Evolutionary conservation across 2,888 invertebrate genomes (phyloP).

Genomic region (Drosophila infuscata): DNA sequence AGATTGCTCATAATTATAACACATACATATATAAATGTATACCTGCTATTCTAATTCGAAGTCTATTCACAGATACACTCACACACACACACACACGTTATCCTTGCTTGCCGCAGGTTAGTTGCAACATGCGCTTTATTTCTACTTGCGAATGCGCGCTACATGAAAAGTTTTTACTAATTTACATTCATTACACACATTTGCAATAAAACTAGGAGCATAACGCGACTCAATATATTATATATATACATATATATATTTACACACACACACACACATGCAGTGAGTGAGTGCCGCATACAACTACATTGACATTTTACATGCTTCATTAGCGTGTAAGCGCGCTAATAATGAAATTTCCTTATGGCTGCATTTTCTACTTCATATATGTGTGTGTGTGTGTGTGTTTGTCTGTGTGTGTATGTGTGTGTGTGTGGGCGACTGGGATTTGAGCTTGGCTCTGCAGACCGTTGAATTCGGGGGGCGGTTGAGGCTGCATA

Average conservation of each 20-base stretch:
- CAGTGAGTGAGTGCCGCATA: constrained; percentile 34
- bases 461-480: background rate
- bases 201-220: constrained; percentile 79
- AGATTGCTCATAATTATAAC: constrained; percentile 70
- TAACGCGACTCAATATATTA: constrained; percentile 55
- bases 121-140: constrained; percentile 62
- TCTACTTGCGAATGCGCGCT: constrained; percentile 43
- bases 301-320: constrained; percentile 78
- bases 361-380: constrained; percentile 75
- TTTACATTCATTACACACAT: constrained; percentile 82
- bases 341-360: constrained; percentile 82
- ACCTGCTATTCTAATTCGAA: constrained; percentile 70
- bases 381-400: constrained; percentile 16
- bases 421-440: background rate
- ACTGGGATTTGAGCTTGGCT: constrained; percentile 8
- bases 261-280: constrained; percentile 1
- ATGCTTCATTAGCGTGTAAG: constrained; percentile 82
- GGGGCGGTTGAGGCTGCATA: constrained; percentile 52
- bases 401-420: background rate
- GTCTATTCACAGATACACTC: constrained; percentile 55
- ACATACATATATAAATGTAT: constrained; percentile 25
- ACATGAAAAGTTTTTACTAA: constrained; percentile 77
- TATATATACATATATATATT: constrained; percentile 9
- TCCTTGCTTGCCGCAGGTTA: constrained; percentile 73
- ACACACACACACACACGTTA: constrained; percentile 34